phyloP scores from a whole-genome alignment of 1,140 invertebrate genomes.

The Chironomus striatipennis region DNA sequence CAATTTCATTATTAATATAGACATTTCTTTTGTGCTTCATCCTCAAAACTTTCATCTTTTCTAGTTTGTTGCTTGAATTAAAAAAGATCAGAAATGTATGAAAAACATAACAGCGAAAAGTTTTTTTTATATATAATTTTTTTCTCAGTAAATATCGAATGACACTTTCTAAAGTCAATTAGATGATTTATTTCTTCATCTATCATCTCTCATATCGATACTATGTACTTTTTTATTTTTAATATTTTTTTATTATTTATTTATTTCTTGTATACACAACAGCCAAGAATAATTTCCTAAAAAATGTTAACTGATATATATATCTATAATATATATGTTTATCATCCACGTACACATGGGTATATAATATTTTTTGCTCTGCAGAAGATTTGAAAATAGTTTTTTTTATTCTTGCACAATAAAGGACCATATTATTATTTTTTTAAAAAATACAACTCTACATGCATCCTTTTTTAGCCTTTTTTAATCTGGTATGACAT shows the following conservation, averaged over 20 bases:
- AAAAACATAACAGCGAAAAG: slow-evolving; percentile 7
- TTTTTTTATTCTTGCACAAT: slow-evolving; percentile 2
- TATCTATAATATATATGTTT: background rate
- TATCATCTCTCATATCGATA: background rate
- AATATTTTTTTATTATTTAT: background rate
- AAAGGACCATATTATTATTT: slow-evolving; percentile 6
- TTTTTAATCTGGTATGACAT: background rate
- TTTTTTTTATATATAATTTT: slow-evolving; percentile 5
- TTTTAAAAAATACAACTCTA: background rate
- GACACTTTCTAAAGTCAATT: background rate
- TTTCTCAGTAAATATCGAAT: background rate
- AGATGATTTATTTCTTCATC: background rate
- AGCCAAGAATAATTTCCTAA: slow-evolving; percentile 12
- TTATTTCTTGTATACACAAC: background rate
- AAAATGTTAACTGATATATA: slow-evolving; percentile 8
- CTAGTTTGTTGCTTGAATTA: background rate
- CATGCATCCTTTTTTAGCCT: background rate
- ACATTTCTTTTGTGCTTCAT: no score
- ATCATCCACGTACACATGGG: no score
- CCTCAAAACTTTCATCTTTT: background rate
- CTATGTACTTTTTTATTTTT: background rate
- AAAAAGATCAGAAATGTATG: background rate
- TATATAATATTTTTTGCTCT: background rate
- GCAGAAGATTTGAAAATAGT: slow-evolving; percentile 10
- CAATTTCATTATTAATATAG: no score